Base-by-base conservation (phyloP, 1,140 invertebrate species). In the Aphelinus atriplicis region DNA sequence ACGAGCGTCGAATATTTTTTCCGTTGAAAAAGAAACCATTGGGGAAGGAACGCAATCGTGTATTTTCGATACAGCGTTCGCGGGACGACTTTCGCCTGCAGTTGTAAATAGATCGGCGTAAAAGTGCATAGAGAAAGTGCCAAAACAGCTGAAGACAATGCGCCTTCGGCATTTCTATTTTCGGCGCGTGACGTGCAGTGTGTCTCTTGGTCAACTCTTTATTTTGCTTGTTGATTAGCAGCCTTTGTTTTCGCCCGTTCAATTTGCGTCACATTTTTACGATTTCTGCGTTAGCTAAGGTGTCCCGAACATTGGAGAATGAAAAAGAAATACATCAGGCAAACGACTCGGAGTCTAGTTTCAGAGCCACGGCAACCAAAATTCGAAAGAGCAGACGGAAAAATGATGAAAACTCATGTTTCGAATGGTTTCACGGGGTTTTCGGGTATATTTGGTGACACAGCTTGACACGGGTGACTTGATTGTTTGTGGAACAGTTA, bases 161-260 rank as follows among this genome's bases (percentile, higher is more conserved):
- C n/a, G 48, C 3, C n/a, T 46, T 10, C 9, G 9, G 61, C 9
- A 7, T 43, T 63, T 63, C 61, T 63, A 63, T 63, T 63, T 46
- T 63, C 46, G 61, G 61, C 9, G 61, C 42, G 60, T 63, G 61
- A 63, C 61, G 61, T 48, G 26, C 26, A 48, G 45, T 9, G n/a
- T 3, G 7, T 43, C 42, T 63, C 45, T 63, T 48, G 61, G 10
- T 63, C 61, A 48, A 48, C 61, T 63, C 7, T 9, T 63, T 63
- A 63, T 63, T 48, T 63, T 63, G 45, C 43, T 63, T 46, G 48
- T 63, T 63, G 42, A 63, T 10, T 43, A 10, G 26, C 26, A 26
- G 46, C 3, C 61, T 63, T 63, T 63, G 61, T 63, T 26, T 63
- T 63, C 61, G 48, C 61, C 61, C 48, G 61, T 48, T 63, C 61